Percentiles rank a stretch among this genome's conserved stretches.
These are phyloP conservation scores for Acanthococcus lagerstroemiae DNA, from an alignment of 2,888 invertebrate species.

Conservation along the genomic window DNA sequence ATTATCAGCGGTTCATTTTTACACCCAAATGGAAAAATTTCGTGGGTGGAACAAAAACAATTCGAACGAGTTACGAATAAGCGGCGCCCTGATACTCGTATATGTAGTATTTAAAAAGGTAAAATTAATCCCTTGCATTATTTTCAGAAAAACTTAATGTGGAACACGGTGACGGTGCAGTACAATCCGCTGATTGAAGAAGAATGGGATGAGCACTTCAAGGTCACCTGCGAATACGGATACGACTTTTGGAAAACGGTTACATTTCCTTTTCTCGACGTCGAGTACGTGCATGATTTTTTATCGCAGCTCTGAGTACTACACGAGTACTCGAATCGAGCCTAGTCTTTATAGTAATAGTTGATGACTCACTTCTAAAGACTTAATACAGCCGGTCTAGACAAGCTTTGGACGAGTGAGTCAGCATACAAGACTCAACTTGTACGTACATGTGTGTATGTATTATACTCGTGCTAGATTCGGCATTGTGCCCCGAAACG, in stretches of 20 bases:
- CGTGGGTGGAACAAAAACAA: background rate
- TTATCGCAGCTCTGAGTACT: background rate
- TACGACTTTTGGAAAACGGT: conserved; percentile 96
- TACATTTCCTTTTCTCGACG: conserved; percentile 86
- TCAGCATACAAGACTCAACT: too few species aligned
- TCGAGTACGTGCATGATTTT: conserved; percentile 65
- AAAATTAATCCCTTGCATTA: too few species aligned
- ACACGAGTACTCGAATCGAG: too few species aligned
- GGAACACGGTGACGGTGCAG: conserved; percentile 91
- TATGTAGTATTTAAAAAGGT: too few species aligned
- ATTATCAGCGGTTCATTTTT: too few species aligned
- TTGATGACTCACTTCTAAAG: too few species aligned
- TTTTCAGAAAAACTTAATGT: conserved; percentile 87
- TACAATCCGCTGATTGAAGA: conserved; percentile 88
- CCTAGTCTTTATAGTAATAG: too few species aligned
- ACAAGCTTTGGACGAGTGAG: background rate
- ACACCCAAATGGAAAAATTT: too few species aligned
- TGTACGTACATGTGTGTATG: too few species aligned
- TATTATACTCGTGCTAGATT: too few species aligned
- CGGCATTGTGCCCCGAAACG: too few species aligned
- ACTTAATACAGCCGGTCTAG: too few species aligned
- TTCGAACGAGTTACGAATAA: background rate
- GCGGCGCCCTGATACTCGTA: conserved; percentile 7
- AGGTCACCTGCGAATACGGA: conserved; percentile 91
- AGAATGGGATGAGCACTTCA: conserved; percentile 88